Base-by-base conservation (phyloP, 2,888 invertebrate genomes). In the Rotaria macrura region DNA sequence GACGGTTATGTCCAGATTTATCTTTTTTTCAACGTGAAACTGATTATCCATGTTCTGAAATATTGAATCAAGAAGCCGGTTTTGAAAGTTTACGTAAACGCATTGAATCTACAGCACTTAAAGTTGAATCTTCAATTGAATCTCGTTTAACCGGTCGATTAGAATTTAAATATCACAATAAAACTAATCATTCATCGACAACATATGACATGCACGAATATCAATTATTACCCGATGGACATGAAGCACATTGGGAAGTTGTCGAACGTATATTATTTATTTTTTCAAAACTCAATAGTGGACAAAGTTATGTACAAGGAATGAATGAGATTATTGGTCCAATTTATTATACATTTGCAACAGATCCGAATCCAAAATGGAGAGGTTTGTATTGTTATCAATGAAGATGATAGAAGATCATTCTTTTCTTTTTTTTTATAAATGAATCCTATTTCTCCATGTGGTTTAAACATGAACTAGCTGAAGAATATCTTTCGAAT, bases 291-390 rank as follows among this genome's bases (percentile, higher is more conserved):
- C 93, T 98, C 25, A 99, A 99, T 92, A 96, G 97, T 0, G 98
- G 98, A 0, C 96, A 97, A 90, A 94, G 96, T 25, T 93, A 93
- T 88, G 92, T 93, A 29, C 87, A 87, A 40, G 99, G 99, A 85
- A 99, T 99, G 98, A 99, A 99, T 92, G 99, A 99, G 92, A 96
- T 99, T 88, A 94, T 99, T 83, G 99, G 97, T 0, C 98, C 98
- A 14, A 96, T 99, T 89, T 99, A 99, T 92, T 96, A 97, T 91
- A 94, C 96, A 0, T 96, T 99, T 91, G 97, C 98, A 14, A 94
- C 94, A 40, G 85, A 98, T 92, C 93, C 95, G 0, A 93, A 95
- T 90, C 90, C 92, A 49, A 93, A 93, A 85, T 95, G 94, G 92
- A 93, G 95, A 92, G 93, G 96, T 95, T 47, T 14, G 47, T 47